Conservation (phyloP, 2,797 vertebrate genomes). For the Catamblyrhynchus diadema region DNA sequence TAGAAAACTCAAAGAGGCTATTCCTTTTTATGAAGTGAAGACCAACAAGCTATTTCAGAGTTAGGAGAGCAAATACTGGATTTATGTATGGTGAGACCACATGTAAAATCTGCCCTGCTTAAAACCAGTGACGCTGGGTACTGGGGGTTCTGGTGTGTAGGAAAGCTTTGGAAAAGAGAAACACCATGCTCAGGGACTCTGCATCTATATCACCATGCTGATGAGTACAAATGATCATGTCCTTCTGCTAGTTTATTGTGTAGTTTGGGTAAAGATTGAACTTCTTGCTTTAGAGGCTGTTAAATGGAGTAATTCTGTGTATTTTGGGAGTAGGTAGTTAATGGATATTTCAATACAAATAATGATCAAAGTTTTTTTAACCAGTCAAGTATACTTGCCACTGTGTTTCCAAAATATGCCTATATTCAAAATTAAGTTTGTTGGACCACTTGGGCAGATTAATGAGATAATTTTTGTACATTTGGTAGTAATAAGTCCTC, state of each 20-base stretch:
- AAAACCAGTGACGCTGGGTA: neutral
- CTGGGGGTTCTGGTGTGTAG: neutral
- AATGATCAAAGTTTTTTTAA: neutral
- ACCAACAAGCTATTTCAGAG: neutral
- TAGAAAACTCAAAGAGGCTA: neutral
- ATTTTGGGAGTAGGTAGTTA: neutral
- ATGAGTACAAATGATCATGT: rapidly evolving
- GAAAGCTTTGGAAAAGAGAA: neutral
- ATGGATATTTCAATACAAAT: neutral
- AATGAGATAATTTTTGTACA: neutral
- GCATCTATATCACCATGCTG: neutral
- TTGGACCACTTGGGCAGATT: neutral
- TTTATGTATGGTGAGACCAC: neutral
- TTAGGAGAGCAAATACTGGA: neutral
- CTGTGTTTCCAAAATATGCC: neutral
- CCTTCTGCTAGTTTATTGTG: neutral
- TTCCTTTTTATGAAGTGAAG: neutral
- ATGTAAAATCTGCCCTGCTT: neutral
- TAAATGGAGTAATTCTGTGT: neutral
- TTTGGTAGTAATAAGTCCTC: neutral
- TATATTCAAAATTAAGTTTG: neutral
- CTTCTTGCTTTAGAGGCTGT: neutral
- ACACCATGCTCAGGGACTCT: neutral
- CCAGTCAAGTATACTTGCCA: neutral
- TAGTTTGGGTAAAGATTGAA: neutral